These are phyloP conservation scores for Caenorhabditis tropicalis DNA, from an alignment of 1,140 invertebrate genomes.

Conservation along the genomic window DNA sequence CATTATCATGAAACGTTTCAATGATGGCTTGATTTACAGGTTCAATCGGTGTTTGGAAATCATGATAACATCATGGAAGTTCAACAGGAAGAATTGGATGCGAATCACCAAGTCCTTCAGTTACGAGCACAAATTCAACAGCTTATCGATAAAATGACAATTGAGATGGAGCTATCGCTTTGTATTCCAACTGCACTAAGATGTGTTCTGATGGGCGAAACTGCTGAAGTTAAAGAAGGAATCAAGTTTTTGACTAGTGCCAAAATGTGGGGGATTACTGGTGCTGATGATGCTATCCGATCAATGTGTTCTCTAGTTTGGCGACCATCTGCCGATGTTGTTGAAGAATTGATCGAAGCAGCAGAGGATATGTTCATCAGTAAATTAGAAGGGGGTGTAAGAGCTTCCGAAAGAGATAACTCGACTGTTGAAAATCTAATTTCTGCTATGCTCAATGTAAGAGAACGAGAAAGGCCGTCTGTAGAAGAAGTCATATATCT, in stretches of 20 bases:
- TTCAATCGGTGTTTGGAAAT: neutral
- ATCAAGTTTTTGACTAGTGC: neutral
- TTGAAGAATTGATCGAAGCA: neutral
- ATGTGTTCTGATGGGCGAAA: slow-evolving; percentile 9
- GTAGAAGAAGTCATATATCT: slow-evolving; percentile 35
- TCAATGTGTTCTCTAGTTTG: slow-evolving; percentile 22
- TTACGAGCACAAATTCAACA: slow-evolving; percentile 15
- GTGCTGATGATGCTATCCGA: slow-evolving; percentile 16
- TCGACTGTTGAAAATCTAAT: slow-evolving; percentile 30
- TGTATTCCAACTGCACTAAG: neutral
- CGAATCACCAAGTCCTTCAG: neutral
- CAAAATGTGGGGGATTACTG: neutral
- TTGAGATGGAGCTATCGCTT: neutral
- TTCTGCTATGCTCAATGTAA: neutral
- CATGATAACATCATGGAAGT: neutral
- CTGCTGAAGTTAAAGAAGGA: slow-evolving; percentile 22
- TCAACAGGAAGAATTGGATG: neutral
- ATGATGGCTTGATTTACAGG: neutral
- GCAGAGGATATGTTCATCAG: slow-evolving; percentile 24
- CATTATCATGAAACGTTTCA: neutral
- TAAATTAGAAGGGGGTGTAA: neutral
- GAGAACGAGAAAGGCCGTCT: neutral
- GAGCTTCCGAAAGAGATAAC: slow-evolving; percentile 13
- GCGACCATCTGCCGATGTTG: neutral
- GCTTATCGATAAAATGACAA: neutral